Conservation (phyloP, 1,140 invertebrate genomes). For the Monochamus saltuarius region DNA sequence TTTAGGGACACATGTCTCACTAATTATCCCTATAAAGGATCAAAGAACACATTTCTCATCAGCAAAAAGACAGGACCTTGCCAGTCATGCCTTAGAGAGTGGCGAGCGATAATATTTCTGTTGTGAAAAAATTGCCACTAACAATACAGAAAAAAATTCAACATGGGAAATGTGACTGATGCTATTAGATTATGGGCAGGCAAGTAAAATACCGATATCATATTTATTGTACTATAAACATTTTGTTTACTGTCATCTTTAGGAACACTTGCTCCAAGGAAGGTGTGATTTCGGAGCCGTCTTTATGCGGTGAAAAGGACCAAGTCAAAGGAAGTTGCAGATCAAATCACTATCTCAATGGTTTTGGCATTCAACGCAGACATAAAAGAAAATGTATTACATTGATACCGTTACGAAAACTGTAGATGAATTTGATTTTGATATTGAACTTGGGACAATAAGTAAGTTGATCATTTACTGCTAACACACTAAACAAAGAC, state of each 20-base stretch:
- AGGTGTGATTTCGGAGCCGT: constrained; percentile 24
- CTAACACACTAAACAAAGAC: too few relatives aligned
- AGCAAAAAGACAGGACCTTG: constrained; percentile 61
- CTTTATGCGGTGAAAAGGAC: constrained; percentile 30
- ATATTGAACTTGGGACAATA: constrained; percentile 65
- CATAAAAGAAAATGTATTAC: constrained; percentile 71
- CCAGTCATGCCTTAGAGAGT: constrained; percentile 68
- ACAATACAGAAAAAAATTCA: constrained; percentile 65
- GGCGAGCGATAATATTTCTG: constrained; percentile 29
- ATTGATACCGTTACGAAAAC: constrained; percentile 67
- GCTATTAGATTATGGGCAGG: constrained; percentile 68
- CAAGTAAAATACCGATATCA: constrained; percentile 4
- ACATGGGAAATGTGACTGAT: constrained; percentile 85
- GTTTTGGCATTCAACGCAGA: constrained; percentile 75
- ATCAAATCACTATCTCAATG: constrained; percentile 70
- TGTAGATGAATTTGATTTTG: constrained; percentile 73
- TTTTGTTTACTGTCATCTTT: background rate
- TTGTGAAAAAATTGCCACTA: constrained; percentile 30
- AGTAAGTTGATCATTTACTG: constrained; percentile 62
- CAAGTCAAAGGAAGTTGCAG: constrained; percentile 41
- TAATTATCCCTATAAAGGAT: constrained; percentile 67
- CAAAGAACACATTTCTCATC: constrained; percentile 63
- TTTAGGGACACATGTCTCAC: constrained; percentile 38
- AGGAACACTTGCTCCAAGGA: constrained; percentile 36
- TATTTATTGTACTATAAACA: too few relatives aligned